Conservation (phyloP, 2,113 vertebrate genomes). For the Etheostoma spectabile region DNA sequence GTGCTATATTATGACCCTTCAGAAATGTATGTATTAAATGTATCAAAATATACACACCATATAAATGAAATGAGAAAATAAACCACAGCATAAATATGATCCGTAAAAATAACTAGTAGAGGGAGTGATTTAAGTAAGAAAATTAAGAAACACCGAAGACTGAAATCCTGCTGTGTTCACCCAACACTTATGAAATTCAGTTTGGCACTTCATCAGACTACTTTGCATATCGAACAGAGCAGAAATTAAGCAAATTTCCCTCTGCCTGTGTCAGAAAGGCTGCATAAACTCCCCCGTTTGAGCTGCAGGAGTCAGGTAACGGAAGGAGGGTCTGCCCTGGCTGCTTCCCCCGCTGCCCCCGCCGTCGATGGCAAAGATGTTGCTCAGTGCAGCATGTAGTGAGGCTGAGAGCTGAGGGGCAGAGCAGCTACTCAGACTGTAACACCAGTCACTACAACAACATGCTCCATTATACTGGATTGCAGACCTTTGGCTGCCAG, state of each 20-base stretch:
- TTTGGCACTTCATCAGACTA: slow-evolving; percentile 41
- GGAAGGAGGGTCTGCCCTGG: slow-evolving; percentile 35
- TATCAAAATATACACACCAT: neutral
- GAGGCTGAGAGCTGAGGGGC: slow-evolving; percentile 37
- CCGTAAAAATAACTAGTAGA: neutral
- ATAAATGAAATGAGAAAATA: neutral
- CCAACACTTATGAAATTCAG: slow-evolving; percentile 7
- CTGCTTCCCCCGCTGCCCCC: slow-evolving; percentile 33
- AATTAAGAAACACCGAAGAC: neutral
- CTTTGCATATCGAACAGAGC: slow-evolving; percentile 48
- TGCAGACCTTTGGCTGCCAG: slow-evolving; percentile 54
- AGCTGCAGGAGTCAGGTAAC: slow-evolving; percentile 55
- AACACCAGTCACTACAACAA: slow-evolving; percentile 46
- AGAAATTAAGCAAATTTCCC: slow-evolving; percentile 49
- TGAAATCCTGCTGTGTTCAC: slow-evolving; percentile 3
- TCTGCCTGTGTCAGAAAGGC: slow-evolving; percentile 41
- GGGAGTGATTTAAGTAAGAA: neutral
- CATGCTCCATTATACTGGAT: slow-evolving; percentile 39
- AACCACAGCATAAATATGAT: too few relatives aligned
- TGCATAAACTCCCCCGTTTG: slow-evolving; percentile 57
- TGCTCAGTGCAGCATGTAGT: slow-evolving; percentile 50
- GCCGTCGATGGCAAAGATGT: slow-evolving; percentile 54
- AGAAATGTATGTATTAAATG: neutral
- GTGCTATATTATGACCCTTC: neutral
- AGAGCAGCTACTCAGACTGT: slow-evolving; percentile 34